Base-by-base conservation (phyloP, 2,113 vertebrate species). In the Petrocephalus microphthalmus region DNA sequence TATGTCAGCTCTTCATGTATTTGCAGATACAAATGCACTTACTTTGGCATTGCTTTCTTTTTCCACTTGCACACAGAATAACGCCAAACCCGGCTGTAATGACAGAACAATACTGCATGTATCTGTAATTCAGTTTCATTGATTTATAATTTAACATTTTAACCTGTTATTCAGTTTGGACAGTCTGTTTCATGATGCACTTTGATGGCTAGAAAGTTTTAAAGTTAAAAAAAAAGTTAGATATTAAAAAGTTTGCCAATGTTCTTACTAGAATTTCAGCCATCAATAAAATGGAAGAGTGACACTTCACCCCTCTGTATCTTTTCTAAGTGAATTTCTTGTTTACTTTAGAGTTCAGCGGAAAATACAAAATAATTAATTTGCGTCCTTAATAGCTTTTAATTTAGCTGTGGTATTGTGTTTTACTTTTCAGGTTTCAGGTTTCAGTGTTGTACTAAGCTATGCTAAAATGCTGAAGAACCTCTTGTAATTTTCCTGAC, bases 1-100 rank as follows among this genome's bases (percentile, higher is more conserved):
- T 85, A 81, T 15, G 84, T 37, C 87, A 37, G 29, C 71, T 67
- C 90, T 90, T 92, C 78, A 89, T 89, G 89, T 91, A 91, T 91
- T 89, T 90, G 89, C 85, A 91, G 85, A 91, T 89, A 87, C 89
- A 52, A 90, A 54, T 64, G 78, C 47, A 54, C 29, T 88, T 7
- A 5, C 53, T 54, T 20, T 86, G 51, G 19, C 19, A 81, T 57
- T 88, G 25, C 53, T 88, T 25, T 29, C 10, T 13, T 1, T 47
- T 6, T 49, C 20, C 53, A 56, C 7, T 33, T 1, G 52, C 42
- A 74, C 5, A 25, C 22, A 29, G 45, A 54, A 57, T 45, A 22
- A n/a, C 25, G 29, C 29, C 29, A 53, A 86, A 86, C 17, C 17
- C 3, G 37, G 57, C n/a, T 49, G 13, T 64, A 64, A 86, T 45